Evolutionary conservation across 2,888 invertebrate species (phyloP), one percentile per base, ranked within the genome.

Genomic region (Coelinius sp.): DNA sequence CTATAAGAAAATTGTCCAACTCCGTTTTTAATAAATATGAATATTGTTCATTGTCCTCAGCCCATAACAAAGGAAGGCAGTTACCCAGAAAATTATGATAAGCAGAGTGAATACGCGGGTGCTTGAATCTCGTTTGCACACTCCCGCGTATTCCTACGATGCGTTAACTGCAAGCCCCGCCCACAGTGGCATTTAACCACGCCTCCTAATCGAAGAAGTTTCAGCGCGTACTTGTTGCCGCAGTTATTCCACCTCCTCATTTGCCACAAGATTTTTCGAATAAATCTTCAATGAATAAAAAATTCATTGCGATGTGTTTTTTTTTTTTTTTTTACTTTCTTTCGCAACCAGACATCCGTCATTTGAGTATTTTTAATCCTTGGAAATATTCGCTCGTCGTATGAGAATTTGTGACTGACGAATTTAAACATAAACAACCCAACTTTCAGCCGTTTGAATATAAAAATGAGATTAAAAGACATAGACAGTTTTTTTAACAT

Each of bases 161-260:
- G 66, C 38, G 68, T 68, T 35, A 17, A 74, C 73, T 72, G 70
- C 76, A 77, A 77, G 82, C 85, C 82, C 85, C 85, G 83, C 85
- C 85, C 79, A 80, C 78, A 17, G 4, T 31, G 20, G 64, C 44
- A 63, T 68, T 71, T 56, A 63, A 79, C 78, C 84, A 85, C 85
- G 85, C 85, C 85, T 84, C 83, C 84, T 84, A 84, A 83, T 84
- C 82, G 79, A 81, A 73, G 75, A 72, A 56, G 76, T 73, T 73
- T 70, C 73, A 75, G 75, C 75, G 77, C 75, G 77, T 77, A 78
- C 77, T 82, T 79, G 69, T 72, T n/a, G 62, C 31, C 62, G 68
- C 62, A 27, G 68, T 67, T 64, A 35, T 56, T 56, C 31, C 27
- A 27, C 56, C 56, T 56, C 56, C 31, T 59, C 59, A 53, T 63